These are phyloP conservation scores for Cheilosia vulpina DNA, from an alignment of 2,888 invertebrate genomes.

Conservation along the genomic window DNA sequence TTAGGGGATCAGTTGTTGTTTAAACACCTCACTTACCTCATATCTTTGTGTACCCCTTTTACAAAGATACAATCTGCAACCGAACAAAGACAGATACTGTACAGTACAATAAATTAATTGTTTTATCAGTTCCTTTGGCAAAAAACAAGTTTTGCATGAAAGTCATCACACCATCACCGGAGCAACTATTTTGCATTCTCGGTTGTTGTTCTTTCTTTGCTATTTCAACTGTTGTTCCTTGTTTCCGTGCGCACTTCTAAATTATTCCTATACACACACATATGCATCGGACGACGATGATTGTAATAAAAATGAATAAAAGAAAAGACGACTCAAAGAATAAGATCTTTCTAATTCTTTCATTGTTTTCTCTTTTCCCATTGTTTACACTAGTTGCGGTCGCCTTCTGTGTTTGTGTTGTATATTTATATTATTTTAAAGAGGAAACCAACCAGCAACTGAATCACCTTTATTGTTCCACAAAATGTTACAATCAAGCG, in stretches of 20 bases:
- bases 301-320: slow-evolving; percentile 4
- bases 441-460: slow-evolving; percentile 17
- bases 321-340: not conserved
- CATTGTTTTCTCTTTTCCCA: slow-evolving; percentile 6
- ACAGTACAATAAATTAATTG: not conserved
- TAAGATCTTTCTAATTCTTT: slow-evolving; percentile 4
- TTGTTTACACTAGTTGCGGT: not conserved
- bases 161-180: not conserved
- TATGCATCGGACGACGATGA: not conserved
- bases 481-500: slow-evolving; percentile 23
- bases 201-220: not conserved
- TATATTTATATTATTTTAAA: not conserved
- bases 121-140: not conserved
- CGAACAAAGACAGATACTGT: not conserved
- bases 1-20: not conserved
- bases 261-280: not conserved
- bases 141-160: not conserved
- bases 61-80: not conserved
- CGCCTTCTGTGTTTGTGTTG: not conserved
- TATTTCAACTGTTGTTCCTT: not conserved
- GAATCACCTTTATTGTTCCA: slow-evolving; percentile 33
- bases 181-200: slow-evolving; percentile 1
- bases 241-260: not conserved
- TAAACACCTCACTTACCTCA: not conserved
- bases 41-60: not conserved